Percentiles rank a stretch among this genome's conserved stretches.
phyloP scores from a whole-genome alignment of 1,140 invertebrate genomes.

The Heliconius hewitsoni region DNA sequence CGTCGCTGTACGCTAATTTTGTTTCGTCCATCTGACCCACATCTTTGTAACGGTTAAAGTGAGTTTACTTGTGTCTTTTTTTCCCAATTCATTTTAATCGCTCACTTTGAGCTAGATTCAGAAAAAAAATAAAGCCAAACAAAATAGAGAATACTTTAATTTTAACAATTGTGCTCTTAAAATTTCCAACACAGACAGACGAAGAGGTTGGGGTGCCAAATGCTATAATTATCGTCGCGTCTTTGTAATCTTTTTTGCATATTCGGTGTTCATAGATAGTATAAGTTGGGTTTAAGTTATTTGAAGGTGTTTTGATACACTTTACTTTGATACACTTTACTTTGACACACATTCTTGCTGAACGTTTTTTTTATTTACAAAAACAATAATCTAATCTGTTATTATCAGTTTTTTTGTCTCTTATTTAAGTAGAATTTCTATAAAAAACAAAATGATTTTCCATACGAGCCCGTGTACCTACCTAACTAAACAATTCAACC shows the following conservation, averaged over 20 bases:
- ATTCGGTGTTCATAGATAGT: neutral
- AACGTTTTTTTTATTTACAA: neutral
- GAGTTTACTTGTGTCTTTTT: conserved; percentile 26
- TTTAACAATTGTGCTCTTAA: conserved; percentile 9
- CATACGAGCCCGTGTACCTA: neutral
- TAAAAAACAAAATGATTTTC: neutral
- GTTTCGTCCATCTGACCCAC: conserved; percentile 30
- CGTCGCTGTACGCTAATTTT: conserved; percentile 32
- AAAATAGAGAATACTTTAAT: conserved; percentile 11
- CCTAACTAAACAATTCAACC: neutral
- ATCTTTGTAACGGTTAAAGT: conserved; percentile 30
- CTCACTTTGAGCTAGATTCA: conserved; percentile 11
- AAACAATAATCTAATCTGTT: neutral
- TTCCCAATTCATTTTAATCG: conserved; percentile 16
- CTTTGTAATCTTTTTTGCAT: conserved; percentile 3
- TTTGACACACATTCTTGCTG: neutral
- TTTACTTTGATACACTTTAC: neutral
- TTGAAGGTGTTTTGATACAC: neutral
- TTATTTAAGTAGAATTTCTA: too few species aligned
- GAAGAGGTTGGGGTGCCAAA: conserved; percentile 12
- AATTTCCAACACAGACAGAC: conserved; percentile 7
- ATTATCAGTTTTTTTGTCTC: neutral
- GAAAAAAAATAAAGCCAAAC: conserved; percentile 14
- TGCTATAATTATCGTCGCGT: conserved; percentile 13
- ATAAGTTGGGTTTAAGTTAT: neutral